phyloP scores from a whole-genome alignment of 1,140 invertebrate species.

The Drosophila parvula region DNA sequence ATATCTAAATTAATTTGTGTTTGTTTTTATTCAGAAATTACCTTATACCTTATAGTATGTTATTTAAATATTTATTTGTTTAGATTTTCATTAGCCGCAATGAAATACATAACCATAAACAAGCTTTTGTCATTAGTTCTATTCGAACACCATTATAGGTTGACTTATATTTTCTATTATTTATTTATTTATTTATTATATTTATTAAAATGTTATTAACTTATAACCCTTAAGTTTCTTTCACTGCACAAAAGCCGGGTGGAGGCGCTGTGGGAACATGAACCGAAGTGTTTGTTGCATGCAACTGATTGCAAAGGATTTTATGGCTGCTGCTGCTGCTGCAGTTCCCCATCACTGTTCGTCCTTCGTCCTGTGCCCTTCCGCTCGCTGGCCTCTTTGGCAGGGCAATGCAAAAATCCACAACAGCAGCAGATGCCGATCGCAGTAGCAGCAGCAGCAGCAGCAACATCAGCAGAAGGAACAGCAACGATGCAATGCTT shows the following conservation, averaged over 20 bases:
- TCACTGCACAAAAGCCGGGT: slow-evolving; percentile 22
- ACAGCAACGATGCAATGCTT: slow-evolving; percentile 65
- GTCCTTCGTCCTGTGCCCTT: neutral
- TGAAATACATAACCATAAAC: no score
- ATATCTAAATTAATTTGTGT: no score
- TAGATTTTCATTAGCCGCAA: no score
- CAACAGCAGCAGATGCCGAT: slow-evolving; percentile 56
- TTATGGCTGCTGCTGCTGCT: slow-evolving; percentile 57
- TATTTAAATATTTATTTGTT: no score
- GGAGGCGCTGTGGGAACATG: slow-evolving; percentile 37
- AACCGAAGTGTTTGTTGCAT: slow-evolving; percentile 76
- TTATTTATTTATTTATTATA: no score
- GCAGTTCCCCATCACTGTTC: slow-evolving; percentile 8
- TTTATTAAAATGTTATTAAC: neutral
- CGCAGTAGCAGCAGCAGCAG: slow-evolving; percentile 36
- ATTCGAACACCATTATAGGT: no score
- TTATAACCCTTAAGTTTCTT: neutral
- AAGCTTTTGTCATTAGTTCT: no score
- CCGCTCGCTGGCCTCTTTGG: slow-evolving; percentile 24
- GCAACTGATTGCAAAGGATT: slow-evolving; percentile 81
- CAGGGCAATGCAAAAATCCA: slow-evolving; percentile 45
- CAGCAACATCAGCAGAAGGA: slow-evolving; percentile 16
- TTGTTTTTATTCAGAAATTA: no score
- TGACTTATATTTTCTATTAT: no score
- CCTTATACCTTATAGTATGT: no score